These are phyloP conservation scores for Setipinna tenuifilis DNA, from an alignment of 2,797 vertebrate genomes.

Conservation along the genomic window DNA sequence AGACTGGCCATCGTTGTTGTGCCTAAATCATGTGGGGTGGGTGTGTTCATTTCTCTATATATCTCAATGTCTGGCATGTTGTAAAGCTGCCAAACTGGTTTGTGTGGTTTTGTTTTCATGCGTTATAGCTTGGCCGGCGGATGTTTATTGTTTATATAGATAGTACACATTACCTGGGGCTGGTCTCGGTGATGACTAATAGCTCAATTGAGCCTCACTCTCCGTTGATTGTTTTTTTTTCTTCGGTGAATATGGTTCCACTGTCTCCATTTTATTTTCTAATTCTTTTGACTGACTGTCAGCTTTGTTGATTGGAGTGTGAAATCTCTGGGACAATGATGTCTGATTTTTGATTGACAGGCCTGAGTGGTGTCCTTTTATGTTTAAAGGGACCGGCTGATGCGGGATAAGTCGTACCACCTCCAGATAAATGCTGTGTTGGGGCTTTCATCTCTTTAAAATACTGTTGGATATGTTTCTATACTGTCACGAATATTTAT, in stretches of 20 bases:
- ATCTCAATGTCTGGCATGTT: slow-evolving; percentile 49
- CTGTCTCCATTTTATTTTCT: slow-evolving; percentile 57
- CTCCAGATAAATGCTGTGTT: slow-evolving; percentile 62
- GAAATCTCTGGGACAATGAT: slow-evolving; percentile 45
- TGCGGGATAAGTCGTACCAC: slow-evolving; percentile 64
- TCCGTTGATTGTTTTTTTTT: slow-evolving; percentile 31
- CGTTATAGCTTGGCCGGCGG: slow-evolving; percentile 43
- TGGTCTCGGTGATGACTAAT: slow-evolving; percentile 68
- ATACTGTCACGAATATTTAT: slow-evolving; percentile 68
- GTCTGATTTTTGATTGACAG: slow-evolving; percentile 38
- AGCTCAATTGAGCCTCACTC: slow-evolving; percentile 59
- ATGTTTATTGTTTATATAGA: slow-evolving; percentile 50
- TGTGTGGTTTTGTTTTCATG: slow-evolving; percentile 44
- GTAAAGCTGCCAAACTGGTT: slow-evolving; percentile 56
- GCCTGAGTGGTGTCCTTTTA: slow-evolving; percentile 50
- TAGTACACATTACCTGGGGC: slow-evolving; percentile 66
- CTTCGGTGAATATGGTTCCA: slow-evolving; percentile 50
- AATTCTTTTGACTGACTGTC: slow-evolving; percentile 58
- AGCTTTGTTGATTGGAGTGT: slow-evolving; percentile 59
- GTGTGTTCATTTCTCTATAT: slow-evolving; percentile 36
- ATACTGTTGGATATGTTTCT: slow-evolving; percentile 63
- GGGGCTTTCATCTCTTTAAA: slow-evolving; percentile 67
- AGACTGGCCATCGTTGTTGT: slow-evolving; percentile 37
- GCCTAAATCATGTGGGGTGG: slow-evolving; percentile 40
- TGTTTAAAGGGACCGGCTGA: slow-evolving; percentile 70